phyloP scores from a whole-genome alignment of 2,797 vertebrate species.

The Buphagus erythrorhynchus region DNA sequence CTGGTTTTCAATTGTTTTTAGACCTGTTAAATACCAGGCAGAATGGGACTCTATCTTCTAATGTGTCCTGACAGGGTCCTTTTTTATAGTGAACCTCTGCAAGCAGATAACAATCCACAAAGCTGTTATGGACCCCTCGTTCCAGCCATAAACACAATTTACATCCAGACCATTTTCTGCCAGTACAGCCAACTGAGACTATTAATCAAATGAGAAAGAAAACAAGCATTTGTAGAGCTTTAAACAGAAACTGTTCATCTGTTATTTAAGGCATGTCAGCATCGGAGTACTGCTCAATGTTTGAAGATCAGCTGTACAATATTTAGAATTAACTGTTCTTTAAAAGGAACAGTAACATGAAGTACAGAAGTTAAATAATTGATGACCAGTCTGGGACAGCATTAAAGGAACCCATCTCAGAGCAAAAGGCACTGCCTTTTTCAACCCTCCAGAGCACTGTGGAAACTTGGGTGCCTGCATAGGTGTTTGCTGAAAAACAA shows the following conservation, averaged over 20 bases:
- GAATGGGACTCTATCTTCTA: not conserved
- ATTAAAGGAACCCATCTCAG: not conserved
- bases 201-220: conserved; percentile 61
- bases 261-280: conserved; percentile 17
- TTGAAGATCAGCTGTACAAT: conserved; percentile 23
- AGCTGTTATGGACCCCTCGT: not conserved
- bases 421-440: not conserved
- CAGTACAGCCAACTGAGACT: conserved; percentile 20
- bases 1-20: not conserved
- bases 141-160: conserved; percentile 58
- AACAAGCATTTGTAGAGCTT: conserved; percentile 48
- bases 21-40: not conserved
- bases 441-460: not conserved
- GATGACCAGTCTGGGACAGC: not conserved
- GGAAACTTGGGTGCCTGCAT: not conserved
- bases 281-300: conserved; percentile 3
- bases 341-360: not conserved
- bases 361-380: not conserved
- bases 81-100: not conserved
- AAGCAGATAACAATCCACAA: conserved; percentile 4
- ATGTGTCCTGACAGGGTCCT: not conserved
- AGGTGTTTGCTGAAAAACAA: conserved; percentile 36
- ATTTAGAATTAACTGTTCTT: conserved; percentile 20
- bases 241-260: conserved; percentile 34
- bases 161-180: conserved; percentile 48